Base-by-base conservation (phyloP, 2,888 invertebrate genomes). In the Schrankia costaestrigalis region DNA sequence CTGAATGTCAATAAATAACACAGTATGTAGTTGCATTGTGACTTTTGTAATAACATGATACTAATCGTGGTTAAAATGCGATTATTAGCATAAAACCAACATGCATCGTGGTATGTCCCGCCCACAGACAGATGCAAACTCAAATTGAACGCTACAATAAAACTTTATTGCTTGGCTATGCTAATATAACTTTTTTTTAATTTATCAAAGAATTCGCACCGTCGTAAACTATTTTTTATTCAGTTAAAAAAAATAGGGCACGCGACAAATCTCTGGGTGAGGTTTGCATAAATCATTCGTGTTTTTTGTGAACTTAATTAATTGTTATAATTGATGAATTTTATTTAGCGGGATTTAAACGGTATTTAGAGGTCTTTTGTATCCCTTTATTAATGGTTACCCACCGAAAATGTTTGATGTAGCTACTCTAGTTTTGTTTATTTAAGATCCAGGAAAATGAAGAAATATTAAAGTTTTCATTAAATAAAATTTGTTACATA, bases 51-150 rank as follows among this genome's bases (percentile, higher is more conserved):
- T 59, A 62, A 53, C 56, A 55, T 57, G 35, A n/a, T 36, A 53
- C 61, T 70, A 68, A 70, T 75, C 66, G 57, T 50, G 53, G 49
- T 51, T 56, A 60, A 63, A 66, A 49, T 44, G 51, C 35, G 36
- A 51, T 44, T 40, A 84, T 84, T 84, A 69, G 69, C 85, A 85
- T 84, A 83, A 75, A 81, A 71, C 55, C 50, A 47, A 52, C 71
- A 79, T 77, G 68, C 63, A 70, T 78, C 67, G 62, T 55, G 35
- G 38, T 24, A 8, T 35, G 43, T 52, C 62, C 70, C 82, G 83
- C 81, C 80, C 75, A 78, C 65, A 45, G 73, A 63, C 82, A 84
- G 75, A 80, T 80, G 80, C 63, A 69, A 50, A 56, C 62, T 63
- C 56, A 43, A 42, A 56, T 50, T 51, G 41, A 54, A 27, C 35